Conservation (phyloP, 2,797 vertebrate genomes). For the Notolepis coatsorum region DNA sequence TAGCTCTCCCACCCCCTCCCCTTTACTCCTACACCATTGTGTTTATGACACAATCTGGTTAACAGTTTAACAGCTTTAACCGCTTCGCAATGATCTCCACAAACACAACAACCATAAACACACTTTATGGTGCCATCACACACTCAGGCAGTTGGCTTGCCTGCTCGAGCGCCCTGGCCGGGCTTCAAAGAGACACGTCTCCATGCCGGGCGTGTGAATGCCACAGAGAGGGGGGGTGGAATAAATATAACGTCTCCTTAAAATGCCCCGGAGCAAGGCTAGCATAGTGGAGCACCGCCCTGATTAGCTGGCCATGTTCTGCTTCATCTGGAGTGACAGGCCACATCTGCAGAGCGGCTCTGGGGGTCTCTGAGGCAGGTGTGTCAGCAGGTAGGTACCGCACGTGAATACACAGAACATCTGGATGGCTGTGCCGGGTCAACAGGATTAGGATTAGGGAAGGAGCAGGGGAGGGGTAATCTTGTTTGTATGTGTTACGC, state of each 20-base stretch:
- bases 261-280: conserved; percentile 32
- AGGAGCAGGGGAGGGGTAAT: conserved; percentile 2
- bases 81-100: conserved; percentile 62
- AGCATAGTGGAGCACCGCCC: conserved; percentile 22
- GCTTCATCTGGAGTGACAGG: conserved; percentile 78
- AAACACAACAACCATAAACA: conserved; percentile 61
- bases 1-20: conserved; percentile 33
- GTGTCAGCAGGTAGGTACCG: conserved; percentile 69
- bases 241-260: conserved; percentile 10
- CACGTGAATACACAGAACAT: conserved; percentile 60
- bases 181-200: conserved; percentile 2
- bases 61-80: conserved; percentile 50
- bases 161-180: conserved; percentile 1
- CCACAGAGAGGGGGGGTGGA: background rate
- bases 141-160: conserved; percentile 17
- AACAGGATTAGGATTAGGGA: background rate
- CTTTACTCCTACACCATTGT: conserved; percentile 40
- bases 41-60: conserved; percentile 63
- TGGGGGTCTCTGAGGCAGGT: conserved; percentile 60
- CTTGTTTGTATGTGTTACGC: background rate
- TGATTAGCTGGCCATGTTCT: conserved; percentile 73
- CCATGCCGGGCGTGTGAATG: background rate
- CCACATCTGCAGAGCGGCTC: conserved; percentile 74
- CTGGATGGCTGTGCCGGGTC: conserved; percentile 47
- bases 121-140: conserved; percentile 53